Evolutionary conservation across 1,140 invertebrate species (phyloP).

Genomic region (Lasaia peninsularis): DNA sequence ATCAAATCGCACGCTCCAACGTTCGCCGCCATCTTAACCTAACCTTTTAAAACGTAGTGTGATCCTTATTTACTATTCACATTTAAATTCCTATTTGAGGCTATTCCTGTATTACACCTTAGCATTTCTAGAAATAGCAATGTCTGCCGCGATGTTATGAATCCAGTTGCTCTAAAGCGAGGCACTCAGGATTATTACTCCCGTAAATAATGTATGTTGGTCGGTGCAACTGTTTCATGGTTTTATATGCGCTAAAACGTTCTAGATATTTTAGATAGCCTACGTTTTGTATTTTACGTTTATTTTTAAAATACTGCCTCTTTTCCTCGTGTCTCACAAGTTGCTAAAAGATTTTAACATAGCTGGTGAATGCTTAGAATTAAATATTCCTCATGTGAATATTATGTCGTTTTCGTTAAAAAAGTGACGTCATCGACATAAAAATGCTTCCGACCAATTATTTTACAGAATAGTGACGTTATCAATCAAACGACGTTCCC

Average conservation of each 20-base stretch:
- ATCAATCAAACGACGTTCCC: too few relatives aligned
- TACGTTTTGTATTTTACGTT: conserved; percentile 1
- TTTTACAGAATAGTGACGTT: too few relatives aligned
- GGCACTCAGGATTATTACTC: conserved; percentile 32
- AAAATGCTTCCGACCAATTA: too few relatives aligned
- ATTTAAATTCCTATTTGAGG: conserved; percentile 14
- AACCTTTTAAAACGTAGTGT: background rate
- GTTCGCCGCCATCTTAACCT: background rate
- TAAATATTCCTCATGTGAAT: too few relatives aligned
- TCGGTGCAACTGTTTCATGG: conserved; percentile 17
- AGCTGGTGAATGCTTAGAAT: too few relatives aligned
- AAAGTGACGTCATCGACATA: too few relatives aligned
- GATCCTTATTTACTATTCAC: conserved; percentile 5
- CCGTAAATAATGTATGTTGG: conserved; percentile 33
- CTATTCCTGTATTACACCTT: conserved; percentile 12
- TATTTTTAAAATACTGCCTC: background rate
- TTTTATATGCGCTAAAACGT: conserved; percentile 14
- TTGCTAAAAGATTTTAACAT: too few relatives aligned
- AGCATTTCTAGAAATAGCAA: conserved; percentile 12
- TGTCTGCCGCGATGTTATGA: conserved; percentile 18
- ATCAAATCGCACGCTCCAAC: too few relatives aligned
- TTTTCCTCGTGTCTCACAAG: too few relatives aligned
- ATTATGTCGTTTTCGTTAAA: too few relatives aligned
- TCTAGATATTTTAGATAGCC: conserved; percentile 16
- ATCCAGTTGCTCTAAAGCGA: conserved; percentile 14